Conservation (phyloP, 1,140 invertebrate genomes). For the Drosophila busckii region DNA sequence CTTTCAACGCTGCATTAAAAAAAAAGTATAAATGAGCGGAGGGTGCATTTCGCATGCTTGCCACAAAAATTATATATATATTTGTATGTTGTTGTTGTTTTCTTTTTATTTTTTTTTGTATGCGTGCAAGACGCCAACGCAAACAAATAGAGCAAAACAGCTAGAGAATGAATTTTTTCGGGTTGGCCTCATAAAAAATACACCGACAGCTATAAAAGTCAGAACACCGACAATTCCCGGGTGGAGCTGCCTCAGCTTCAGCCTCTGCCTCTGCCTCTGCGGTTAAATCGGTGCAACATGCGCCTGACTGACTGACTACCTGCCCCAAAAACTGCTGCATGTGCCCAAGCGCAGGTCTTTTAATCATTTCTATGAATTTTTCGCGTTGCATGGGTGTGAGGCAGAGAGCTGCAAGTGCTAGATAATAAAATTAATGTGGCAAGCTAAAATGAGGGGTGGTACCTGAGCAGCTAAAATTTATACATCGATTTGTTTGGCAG, state of each 20-base stretch:
- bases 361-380: constrained; percentile 69
- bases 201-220: constrained; percentile 71
- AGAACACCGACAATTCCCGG: constrained; percentile 66
- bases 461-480: constrained; percentile 1
- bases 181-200: constrained; percentile 66
- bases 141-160: constrained; percentile 62
- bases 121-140: constrained; percentile 47
- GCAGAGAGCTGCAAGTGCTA: constrained; percentile 38
- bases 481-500: constrained; percentile 56
- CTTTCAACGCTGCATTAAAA: constrained; percentile 72
- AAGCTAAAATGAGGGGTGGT: neutral
- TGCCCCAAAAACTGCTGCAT: constrained; percentile 7
- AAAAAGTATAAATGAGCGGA: constrained; percentile 53
- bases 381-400: constrained; percentile 52
- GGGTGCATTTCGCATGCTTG: constrained; percentile 69
- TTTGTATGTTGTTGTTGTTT: too few relatives aligned
- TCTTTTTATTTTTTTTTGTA: too few relatives aligned
- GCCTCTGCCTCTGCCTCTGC: constrained; percentile 28
- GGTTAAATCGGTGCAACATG: too few relatives aligned
- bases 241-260: too few relatives aligned
- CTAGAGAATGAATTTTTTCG: constrained; percentile 53
- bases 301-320: too few relatives aligned
- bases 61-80: too few relatives aligned
- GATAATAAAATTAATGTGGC: constrained; percentile 63
- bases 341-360: constrained; percentile 33